These are phyloP conservation scores for Poecile montanus DNA, from an alignment of 2,797 vertebrate species.

Conservation along the genomic window DNA sequence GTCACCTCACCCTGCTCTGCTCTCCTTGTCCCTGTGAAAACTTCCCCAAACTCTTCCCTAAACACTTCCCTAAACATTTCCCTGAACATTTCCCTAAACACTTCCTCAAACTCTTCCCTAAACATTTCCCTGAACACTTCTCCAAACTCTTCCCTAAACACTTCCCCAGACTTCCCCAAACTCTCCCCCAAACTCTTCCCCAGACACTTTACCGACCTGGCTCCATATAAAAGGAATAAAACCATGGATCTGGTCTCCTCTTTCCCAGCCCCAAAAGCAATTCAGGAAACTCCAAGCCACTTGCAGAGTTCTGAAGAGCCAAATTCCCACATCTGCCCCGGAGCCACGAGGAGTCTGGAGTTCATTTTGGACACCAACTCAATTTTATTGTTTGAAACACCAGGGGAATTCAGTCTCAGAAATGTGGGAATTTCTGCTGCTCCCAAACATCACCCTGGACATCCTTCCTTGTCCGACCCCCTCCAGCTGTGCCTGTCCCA, in stretches of 20 bases:
- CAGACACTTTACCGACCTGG: rapidly evolving
- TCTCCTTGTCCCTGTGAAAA: neutral
- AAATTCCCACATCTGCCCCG: neutral
- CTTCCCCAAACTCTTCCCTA: rapidly evolving
- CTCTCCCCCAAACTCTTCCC: no score
- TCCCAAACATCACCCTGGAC: neutral
- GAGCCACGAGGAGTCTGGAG: neutral
- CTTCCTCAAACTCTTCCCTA: neutral
- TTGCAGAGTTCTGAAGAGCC: neutral
- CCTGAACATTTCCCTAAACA: rapidly evolving
- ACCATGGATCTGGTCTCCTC: rapidly evolving
- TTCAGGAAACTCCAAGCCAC: neutral
- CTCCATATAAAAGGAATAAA: neutral
- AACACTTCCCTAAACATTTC: neutral
- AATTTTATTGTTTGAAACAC: neutral
- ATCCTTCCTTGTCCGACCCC: neutral
- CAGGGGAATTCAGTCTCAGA: neutral
- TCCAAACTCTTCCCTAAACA: neutral
- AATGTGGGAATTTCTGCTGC: neutral
- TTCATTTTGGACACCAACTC: neutral
- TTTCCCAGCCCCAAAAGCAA: rapidly evolving
- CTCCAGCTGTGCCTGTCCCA: neutral
- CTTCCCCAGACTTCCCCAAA: neutral
- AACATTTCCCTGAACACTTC: neutral
- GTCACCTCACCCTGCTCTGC: rapidly evolving